Base-by-base conservation (phyloP, 2,797 vertebrate species). In the Hemibagrus guttatus region DNA sequence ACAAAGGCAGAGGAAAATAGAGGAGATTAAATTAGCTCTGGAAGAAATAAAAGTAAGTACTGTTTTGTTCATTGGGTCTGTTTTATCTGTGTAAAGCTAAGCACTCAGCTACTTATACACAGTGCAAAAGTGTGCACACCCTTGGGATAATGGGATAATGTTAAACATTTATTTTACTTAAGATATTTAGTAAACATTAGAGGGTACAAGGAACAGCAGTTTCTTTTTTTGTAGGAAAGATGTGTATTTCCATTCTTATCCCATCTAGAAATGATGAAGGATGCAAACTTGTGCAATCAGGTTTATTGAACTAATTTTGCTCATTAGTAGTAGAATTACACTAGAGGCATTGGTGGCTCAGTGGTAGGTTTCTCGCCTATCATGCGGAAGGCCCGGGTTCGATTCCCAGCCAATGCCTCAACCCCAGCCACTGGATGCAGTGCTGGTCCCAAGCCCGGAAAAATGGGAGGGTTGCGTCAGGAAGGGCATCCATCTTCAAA, bases 1-100 rank as follows among this genome's bases (percentile, higher is more conserved):
- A 26, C 78, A 91, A 80, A 92, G 94, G 52, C 85, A 90, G 46
- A 84, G 58, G 52, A 96, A 95, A 90, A 91, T 94, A 0, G 85
- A 95, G n/a, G 93, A 94, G 88, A 92, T 95, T 87, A 92, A 86
- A 88, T 28, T 12, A 66, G 93, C 94, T 0, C 84, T 93, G 78
- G 35, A 28, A 12, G 88, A 93, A 6, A 81, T 95, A 82, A 91
- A 94, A 92, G 95, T 94, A 58, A 88, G 85, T 28, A 83, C n/a
- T 23, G 7, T 28, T 69, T 75, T 49, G 13, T 79, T 58, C 5
- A 49, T n/a, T 74, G 16, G 3, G 31, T 75, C 23, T 76, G 8
- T 76, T 72, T 56, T 2, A 58, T 35, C 28, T 80, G 21, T 23
- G 31, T 80, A 59, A 35, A 26, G 35, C 12, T 16, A 6, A 80